Base-by-base conservation (phyloP, 2,888 invertebrate species). In the Hirtodrosophila trivittata region DNA sequence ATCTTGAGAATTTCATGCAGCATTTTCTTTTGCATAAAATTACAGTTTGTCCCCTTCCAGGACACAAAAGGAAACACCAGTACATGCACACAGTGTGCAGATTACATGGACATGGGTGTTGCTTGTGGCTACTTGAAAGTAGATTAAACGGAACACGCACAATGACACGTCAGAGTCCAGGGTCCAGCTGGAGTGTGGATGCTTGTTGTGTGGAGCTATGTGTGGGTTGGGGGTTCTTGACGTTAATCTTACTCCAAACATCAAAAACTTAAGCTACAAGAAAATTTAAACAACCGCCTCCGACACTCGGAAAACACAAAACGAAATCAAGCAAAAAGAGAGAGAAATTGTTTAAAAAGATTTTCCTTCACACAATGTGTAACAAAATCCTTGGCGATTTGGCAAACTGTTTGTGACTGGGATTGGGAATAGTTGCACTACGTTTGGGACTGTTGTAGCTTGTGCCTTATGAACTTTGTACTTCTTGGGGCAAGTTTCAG, bases 61-160 rank as follows among this genome's bases (percentile, higher is more conserved):
- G 47, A 59, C 28, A 57, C 33, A 42, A 28, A 42, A 26, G 39
- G 7, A 21, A 38, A 21, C 56, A 62, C 49, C 39, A 42, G 62
- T 55, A 63, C 60, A 52, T 43, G 46, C 28, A 42, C 46, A 57
- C 46, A 51, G 55, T 58, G 42, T 18, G 18, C 33, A 66, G 76
- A 80, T 83, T 80, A 71, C 64, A 71, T 41, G 69, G 74, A 71
- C 80, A 77, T 77, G 83, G 75, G 63, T 81, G 78, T 82, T 77
- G 82, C 82, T 81, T 82, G 81, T 84, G 81, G 81, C 81, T 77
- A 77, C 81, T 82, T 64, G 60, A 66, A 76, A 81, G 84, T 70
- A 74, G 82, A 82, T 84, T 84, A 84, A 49, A 65, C 57, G 10
- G 26, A 57, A 73, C 75, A 82, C 70, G 60, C 74, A 70, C 64